Percentiles rank a stretch among this genome's conserved stretches.
Conservation (phyloP, 1,140 invertebrate species). For the Diorhabda sublineata region DNA sequence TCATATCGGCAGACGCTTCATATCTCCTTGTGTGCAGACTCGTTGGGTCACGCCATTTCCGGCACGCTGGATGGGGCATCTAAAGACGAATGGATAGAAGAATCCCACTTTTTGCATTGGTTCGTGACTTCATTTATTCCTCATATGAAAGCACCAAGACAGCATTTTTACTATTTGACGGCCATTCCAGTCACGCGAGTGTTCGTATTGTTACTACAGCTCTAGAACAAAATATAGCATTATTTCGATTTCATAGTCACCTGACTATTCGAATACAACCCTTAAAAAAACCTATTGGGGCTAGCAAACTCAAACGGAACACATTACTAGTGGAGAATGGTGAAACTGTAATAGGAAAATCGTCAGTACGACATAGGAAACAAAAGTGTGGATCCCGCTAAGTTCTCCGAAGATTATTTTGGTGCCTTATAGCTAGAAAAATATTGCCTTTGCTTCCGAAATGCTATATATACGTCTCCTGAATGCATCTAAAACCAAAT, state of each 20-base stretch:
- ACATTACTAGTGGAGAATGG: too few relatives aligned
- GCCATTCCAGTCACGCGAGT: too few relatives aligned
- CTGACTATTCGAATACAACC: too few relatives aligned
- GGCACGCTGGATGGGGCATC: conserved; percentile 39
- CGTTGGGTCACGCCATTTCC: conserved; percentile 36
- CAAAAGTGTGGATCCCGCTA: background rate
- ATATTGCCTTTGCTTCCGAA: background rate
- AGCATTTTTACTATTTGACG: too few relatives aligned
- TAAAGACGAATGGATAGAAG: conserved; percentile 43
- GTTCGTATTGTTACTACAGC: background rate
- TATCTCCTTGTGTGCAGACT: conserved; percentile 39
- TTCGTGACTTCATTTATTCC: conserved; percentile 20
- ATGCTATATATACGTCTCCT: background rate
- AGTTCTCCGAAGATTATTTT: background rate
- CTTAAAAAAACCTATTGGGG: too few relatives aligned
- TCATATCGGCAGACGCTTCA: conserved; percentile 35
- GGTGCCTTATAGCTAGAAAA: background rate
- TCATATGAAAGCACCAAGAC: background rate
- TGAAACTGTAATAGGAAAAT: too few relatives aligned
- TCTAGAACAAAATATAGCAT: background rate
- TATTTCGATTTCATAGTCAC: too few relatives aligned
- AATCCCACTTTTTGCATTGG: conserved; percentile 37
- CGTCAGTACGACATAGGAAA: too few relatives aligned
- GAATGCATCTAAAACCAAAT: background rate
- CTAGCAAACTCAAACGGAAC: too few relatives aligned